Evolutionary conservation across 1,140 invertebrate genomes (phyloP).

Genomic region (Drosophila truncata): DNA sequence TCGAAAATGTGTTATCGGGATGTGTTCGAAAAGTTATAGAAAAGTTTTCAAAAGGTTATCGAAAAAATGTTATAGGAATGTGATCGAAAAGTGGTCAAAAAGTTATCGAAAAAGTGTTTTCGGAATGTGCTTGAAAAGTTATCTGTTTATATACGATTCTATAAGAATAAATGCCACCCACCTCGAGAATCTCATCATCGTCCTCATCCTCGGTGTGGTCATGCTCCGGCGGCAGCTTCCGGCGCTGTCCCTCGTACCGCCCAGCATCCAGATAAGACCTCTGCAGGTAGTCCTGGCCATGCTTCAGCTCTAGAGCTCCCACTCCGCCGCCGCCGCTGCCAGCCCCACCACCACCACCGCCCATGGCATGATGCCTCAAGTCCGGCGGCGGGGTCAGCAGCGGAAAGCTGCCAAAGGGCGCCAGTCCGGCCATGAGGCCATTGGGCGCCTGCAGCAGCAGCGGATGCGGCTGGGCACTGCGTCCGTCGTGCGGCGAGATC

Average conservation of each 20-base stretch:
- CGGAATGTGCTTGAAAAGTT: too few species aligned
- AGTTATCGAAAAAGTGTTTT: too few species aligned
- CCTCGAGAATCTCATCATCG: conserved; percentile 51
- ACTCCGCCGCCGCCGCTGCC: conserved; percentile 86
- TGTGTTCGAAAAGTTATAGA: too few species aligned
- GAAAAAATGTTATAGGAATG: too few species aligned
- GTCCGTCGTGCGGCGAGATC: conserved; percentile 96
- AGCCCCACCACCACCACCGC: conserved; percentile 36
- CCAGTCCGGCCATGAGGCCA: conserved; percentile 88
- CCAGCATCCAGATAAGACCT: conserved; percentile 76
- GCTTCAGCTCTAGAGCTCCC: conserved; percentile 86
- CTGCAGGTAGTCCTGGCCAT: conserved; percentile 85
- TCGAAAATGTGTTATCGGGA: too few species aligned
- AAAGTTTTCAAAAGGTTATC: too few species aligned
- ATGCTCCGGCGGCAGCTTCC: conserved; percentile 19
- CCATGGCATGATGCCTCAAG: conserved; percentile 88
- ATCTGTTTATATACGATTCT: too few species aligned
- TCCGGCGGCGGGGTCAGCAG: conserved; percentile 91
- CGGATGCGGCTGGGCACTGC: conserved; percentile 94
- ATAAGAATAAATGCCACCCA: not conserved
- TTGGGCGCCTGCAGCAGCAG: conserved; percentile 91
- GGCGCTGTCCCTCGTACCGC: conserved; percentile 62
- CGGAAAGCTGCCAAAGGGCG: conserved; percentile 91
- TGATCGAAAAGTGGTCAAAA: too few species aligned
- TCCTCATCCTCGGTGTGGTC: conserved; percentile 48